These are phyloP conservation scores for Helogale parvula DNA, from an alignment of 2,113 vertebrate species.

Conservation along the genomic window DNA sequence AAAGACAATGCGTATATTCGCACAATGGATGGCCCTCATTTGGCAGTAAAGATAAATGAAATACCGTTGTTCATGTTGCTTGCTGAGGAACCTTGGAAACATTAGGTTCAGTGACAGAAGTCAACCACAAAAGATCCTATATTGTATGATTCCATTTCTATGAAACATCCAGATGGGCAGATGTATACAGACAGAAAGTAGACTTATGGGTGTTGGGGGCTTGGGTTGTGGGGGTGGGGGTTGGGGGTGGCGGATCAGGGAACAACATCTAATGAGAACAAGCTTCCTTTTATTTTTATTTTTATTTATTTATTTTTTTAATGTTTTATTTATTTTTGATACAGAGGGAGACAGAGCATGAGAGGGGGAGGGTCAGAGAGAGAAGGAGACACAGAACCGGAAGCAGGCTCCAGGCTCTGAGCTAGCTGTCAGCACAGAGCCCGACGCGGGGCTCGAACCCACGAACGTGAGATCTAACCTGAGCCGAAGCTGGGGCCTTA, in stretches of 20 bases:
- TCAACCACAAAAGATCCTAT: not conserved
- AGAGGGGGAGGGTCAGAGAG: too few relatives aligned
- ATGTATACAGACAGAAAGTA: not conserved
- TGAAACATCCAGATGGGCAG: not conserved
- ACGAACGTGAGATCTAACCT: too few relatives aligned
- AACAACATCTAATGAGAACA: not conserved
- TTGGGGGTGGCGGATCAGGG: too few relatives aligned
- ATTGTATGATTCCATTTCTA: not conserved
- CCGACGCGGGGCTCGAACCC: too few relatives aligned
- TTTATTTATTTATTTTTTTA: too few relatives aligned
- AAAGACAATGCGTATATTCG: not conserved
- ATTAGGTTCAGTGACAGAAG: not conserved
- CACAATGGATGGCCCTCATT: not conserved
- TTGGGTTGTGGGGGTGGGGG: not conserved
- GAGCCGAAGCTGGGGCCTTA: too few relatives aligned
- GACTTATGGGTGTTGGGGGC: not conserved
- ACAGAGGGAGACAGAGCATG: too few relatives aligned
- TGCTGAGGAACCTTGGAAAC: not conserved
- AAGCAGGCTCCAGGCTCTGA: too few relatives aligned
- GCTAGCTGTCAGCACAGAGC: too few relatives aligned
- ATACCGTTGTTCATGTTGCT: not conserved
- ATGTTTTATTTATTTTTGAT: too few relatives aligned
- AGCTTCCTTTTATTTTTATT: not conserved
- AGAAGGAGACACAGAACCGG: too few relatives aligned
- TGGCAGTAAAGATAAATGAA: constrained; percentile 4